Conservation (phyloP, 2,888 invertebrate species). For the Thecophora atra region DNA sequence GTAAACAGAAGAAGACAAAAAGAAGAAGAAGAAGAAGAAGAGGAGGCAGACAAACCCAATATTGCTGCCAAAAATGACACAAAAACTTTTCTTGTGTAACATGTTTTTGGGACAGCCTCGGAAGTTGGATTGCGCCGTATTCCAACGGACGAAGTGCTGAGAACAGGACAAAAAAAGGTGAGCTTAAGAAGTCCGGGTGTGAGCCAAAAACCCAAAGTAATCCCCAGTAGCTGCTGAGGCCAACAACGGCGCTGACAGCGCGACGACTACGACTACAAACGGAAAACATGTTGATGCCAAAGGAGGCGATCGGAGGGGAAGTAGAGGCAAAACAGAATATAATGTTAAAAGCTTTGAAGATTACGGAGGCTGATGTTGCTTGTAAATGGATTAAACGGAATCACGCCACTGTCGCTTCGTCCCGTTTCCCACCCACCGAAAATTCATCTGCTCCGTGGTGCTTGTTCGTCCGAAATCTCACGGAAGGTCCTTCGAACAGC, state of each 20-base stretch:
- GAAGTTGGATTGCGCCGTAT: not conserved
- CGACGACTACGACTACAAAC: constrained; percentile 4
- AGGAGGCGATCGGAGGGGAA: not conserved
- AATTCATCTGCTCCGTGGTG: constrained; percentile 16
- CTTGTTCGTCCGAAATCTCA: not conserved
- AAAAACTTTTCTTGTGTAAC: not conserved
- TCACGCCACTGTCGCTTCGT: not conserved
- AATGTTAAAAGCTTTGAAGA: not conserved
- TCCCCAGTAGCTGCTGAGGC: constrained; percentile 24
- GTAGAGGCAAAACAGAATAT: not conserved
- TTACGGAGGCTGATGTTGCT: not conserved
- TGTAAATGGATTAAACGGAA: too few species aligned
- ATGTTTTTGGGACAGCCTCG: constrained; percentile 19
- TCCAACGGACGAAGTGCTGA: not conserved
- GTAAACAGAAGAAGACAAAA: not conserved
- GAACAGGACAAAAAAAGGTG: constrained; percentile 1
- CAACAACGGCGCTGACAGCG: constrained; percentile 20
- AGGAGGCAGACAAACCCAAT: not conserved
- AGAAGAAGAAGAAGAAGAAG: not conserved
- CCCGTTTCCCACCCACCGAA: constrained; percentile 11
- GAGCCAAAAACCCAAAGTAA: constrained; percentile 28
- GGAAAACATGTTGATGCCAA: constrained; percentile 5
- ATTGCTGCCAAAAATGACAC: constrained; percentile 24
- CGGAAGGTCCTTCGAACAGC: not conserved
- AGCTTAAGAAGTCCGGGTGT: constrained; percentile 27